Evolutionary conservation across 2,113 vertebrate genomes (phyloP).

Genomic region (Loxodonta africana): DNA sequence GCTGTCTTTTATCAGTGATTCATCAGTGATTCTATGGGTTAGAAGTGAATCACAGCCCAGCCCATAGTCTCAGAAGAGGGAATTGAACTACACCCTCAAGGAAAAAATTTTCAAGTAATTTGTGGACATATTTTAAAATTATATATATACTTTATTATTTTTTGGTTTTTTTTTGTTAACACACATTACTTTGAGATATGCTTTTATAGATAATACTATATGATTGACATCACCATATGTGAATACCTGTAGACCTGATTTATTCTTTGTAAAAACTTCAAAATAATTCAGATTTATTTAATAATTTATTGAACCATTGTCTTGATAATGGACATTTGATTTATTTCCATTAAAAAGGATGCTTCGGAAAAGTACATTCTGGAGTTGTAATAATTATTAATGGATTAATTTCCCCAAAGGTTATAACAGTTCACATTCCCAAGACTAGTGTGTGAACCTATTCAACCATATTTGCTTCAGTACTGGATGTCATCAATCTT

Average conservation of each 20-base stretch:
- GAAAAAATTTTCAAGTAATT: not conserved
- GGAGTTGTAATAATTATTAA: not conserved
- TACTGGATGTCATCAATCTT: not conserved
- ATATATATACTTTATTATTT: not conserved
- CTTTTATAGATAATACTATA: no score
- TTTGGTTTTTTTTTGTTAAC: not conserved
- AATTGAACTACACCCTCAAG: not conserved
- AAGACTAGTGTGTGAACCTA: not conserved
- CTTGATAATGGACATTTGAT: not conserved
- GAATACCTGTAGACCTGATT: not conserved
- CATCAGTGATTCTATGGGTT: not conserved
- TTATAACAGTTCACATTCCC: not conserved
- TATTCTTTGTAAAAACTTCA: not conserved
- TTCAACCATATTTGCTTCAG: not conserved
- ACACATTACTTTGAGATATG: no score
- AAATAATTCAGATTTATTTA: not conserved
- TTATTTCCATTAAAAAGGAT: not conserved
- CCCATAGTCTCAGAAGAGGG: not conserved
- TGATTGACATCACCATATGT: no score
- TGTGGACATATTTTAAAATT: slow-evolving; percentile 21
- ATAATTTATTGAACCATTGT: not conserved
- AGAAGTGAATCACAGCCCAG: not conserved
- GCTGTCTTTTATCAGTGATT: not conserved
- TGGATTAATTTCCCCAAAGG: not conserved
- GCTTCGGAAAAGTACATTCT: not conserved